Evolutionary conservation across 1,140 invertebrate species (phyloP), one percentile per base, ranked within the genome.

Genomic region (Harpegnathos saltator): DNA sequence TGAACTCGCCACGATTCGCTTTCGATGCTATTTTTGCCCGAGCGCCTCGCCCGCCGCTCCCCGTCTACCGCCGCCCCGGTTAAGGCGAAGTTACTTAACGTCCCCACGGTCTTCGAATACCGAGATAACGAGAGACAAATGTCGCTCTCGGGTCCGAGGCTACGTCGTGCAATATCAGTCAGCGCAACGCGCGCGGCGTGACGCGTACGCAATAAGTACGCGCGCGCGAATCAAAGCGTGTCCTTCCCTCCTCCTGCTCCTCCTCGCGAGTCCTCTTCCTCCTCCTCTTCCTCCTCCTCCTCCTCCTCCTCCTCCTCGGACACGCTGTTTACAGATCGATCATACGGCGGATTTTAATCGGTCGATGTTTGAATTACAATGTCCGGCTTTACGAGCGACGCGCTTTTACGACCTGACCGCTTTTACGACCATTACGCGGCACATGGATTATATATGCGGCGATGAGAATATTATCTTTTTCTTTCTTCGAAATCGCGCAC

Each of bases 1-100:
- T 92, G 90, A 93, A 93, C 90, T 92, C 92, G 26, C 86, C 87
- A 89, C 91, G 83, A 91, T 93, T 93, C 91, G 89, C 91, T 93
- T 93, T 93, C 92, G 74, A 91, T 90, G 90, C 89, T 92, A 92
- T 92, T 91, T 92, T 93, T 89, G 82, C 54, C 69, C 85, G n/a
- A 5, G 1, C 29, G 29, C 22, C 44, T 52, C 72, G 56, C 50
- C 9, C 71, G 72, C 1, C 54, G 48, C 26, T 71, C 24, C 68
- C 19, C 72, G 22, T 71, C 56, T 66, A 56, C 24, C 52, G 72
- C 29, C 33, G 66, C 59, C 61, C 73, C 52, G 73, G 48, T 87
- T 86, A 62, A 73, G 66, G 15, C 33, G 24, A 77, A 58, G 26
- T 68, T 71, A 65, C 69, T 73, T 26, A 63, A 85, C 26, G n/a